phyloP scores from a whole-genome alignment of 2,797 vertebrate species.

The Pseudomugil gertrudae region DNA sequence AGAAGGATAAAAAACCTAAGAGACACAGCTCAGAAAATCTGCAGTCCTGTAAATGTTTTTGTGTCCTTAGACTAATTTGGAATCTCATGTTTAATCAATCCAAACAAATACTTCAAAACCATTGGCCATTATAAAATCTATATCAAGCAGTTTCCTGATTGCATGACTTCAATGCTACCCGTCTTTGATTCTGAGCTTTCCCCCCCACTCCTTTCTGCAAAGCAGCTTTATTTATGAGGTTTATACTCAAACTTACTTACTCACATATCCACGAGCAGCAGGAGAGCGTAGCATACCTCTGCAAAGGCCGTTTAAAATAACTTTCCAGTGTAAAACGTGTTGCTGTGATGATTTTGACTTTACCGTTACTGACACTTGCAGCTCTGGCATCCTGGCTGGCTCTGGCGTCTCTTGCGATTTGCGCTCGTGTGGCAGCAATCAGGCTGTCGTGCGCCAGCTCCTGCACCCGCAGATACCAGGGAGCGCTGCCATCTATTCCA shows the following conservation, averaged over 20 bases:
- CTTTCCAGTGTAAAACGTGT: not conserved
- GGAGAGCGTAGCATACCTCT: too few species aligned
- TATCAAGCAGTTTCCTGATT: not conserved
- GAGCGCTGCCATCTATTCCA: slow-evolving; percentile 88
- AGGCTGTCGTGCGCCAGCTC: slow-evolving; percentile 98
- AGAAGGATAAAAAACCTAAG: slow-evolving; percentile 4
- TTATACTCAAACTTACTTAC: not conserved
- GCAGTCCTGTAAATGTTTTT: not conserved
- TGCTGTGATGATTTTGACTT: too few species aligned
- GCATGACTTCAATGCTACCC: not conserved
- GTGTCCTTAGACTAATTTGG: not conserved
- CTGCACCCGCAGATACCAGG: slow-evolving; percentile 97
- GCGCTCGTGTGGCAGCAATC: slow-evolving; percentile 96
- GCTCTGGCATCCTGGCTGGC: slow-evolving; percentile 91
- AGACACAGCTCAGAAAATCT: not conserved
- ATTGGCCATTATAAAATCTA: slow-evolving; percentile 5
- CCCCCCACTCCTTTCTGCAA: not conserved
- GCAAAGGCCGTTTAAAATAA: not conserved
- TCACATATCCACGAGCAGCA: not conserved
- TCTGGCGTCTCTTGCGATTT: slow-evolving; percentile 93
- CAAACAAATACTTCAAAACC: not conserved
- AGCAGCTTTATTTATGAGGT: not conserved
- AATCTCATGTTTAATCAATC: slow-evolving; percentile 4
- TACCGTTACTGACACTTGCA: slow-evolving; percentile 84
- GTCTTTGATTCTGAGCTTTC: slow-evolving; percentile 34